Evolutionary conservation across 2,888 invertebrate species (phyloP).

Genomic region (Ganaspis brasiliensis): DNA sequence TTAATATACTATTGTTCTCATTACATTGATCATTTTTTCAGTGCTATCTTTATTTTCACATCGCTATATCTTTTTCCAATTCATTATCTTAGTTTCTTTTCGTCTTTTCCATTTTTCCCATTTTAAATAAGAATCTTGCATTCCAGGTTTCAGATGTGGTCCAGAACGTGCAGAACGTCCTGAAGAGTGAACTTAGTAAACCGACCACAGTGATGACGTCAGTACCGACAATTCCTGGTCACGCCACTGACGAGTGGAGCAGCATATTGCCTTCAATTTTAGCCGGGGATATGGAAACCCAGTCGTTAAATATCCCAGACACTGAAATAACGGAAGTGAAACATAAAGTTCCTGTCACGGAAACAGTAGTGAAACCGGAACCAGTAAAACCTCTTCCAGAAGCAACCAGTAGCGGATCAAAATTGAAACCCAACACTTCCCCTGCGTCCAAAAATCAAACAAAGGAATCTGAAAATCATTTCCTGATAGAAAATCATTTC

Average conservation of each 20-base stretch:
- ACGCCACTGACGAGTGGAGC: slow-evolving; percentile 84
- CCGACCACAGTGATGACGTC: slow-evolving; percentile 70
- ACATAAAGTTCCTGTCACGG: slow-evolving; percentile 66
- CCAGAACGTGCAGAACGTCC: slow-evolving; percentile 90
- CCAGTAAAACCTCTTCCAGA: background rate
- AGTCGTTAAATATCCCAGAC: slow-evolving; percentile 28
- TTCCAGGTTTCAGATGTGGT: slow-evolving; percentile 88
- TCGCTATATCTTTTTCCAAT: no score
- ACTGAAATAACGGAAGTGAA: slow-evolving; percentile 61
- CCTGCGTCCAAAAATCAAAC: background rate
- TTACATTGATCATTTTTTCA: no score
- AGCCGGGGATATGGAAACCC: slow-evolving; percentile 83
- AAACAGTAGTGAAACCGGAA: background rate
- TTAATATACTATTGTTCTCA: no score
- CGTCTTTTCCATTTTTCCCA: background rate
- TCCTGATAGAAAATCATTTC: slow-evolving; percentile 5
- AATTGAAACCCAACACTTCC: background rate
- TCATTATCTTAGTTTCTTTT: background rate
- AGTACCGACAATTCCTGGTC: slow-evolving; percentile 76
- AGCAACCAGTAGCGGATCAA: background rate
- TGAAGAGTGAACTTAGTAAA: slow-evolving; percentile 88
- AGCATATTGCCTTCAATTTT: slow-evolving; percentile 91
- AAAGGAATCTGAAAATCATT: background rate
- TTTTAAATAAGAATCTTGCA: background rate
- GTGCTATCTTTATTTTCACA: no score